Evolutionary conservation across 2,113 vertebrate genomes (phyloP), one percentile per base, ranked within the genome.

Genomic region (Otis tarda): DNA sequence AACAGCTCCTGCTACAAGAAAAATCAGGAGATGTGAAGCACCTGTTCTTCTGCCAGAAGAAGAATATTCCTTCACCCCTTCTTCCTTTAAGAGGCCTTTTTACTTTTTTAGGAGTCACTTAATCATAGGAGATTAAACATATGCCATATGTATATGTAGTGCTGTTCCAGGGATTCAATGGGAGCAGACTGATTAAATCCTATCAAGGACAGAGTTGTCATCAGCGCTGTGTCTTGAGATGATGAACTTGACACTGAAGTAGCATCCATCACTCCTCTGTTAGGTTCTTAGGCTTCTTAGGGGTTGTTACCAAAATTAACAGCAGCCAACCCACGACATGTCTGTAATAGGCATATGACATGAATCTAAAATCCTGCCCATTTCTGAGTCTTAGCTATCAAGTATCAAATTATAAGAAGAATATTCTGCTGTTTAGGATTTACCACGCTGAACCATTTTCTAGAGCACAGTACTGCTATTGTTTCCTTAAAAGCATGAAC

Each of bases 121-220:
- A 77, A 68, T 87, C 65, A 64, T 14, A 61, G 39, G 35, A 84
- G 21, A 56, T 90, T 57, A 92, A 91, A 93, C 57, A 50, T 65
- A 68, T 21, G 16, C 31, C 45, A n/a, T 81, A 81, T 43, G 41
- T 80, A 63, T 64, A 33, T 73, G 52, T 91, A 88, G 78, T 79
- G 82, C 70, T 61, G 30, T 76, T 92, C 57, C 39, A 85, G 63
- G 39, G 61, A 82, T 87, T 89, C 57, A 79, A 5, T 78, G 49
- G 84, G 24, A 88, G 24, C 47, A 90, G 79, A 59, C 45, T 76
- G 71, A 94, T 85, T 73, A 93, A 93, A 81, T 89, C 22, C 10
- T 73, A 8, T 65, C n/a, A 74, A 88, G 50, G 64, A 80, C 9
- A 74, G 6, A 67, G 12, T 57, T 90, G 47, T 77, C 92, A 80